Conservation (phyloP, 2,888 invertebrate genomes). For the Acutogordius australiensis region DNA sequence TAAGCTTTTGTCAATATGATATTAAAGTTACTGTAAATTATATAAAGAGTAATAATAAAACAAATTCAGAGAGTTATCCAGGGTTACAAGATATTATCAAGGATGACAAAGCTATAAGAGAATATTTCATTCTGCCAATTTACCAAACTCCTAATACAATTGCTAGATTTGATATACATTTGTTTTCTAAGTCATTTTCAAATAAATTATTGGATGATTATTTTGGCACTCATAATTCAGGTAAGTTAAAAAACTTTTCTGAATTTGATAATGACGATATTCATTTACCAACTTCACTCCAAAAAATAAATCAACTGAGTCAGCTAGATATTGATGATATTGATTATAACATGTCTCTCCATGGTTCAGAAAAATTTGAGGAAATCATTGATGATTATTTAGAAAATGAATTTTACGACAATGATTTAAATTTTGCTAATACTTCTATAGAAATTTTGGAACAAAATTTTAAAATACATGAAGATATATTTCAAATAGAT, state of each 20-base stretch:
- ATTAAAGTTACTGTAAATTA: neutral
- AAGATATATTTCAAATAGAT: neutral
- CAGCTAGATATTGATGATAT: neutral
- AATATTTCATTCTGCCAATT: too few relatives aligned
- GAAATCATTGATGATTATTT: neutral
- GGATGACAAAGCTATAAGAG: neutral
- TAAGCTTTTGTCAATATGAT: neutral
- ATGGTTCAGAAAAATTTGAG: neutral
- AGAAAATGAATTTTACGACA: neutral
- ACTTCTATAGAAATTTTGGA: neutral
- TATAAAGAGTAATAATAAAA: neutral
- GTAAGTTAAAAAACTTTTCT: too few relatives aligned
- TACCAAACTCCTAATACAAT: too few relatives aligned
- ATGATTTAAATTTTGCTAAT: too few relatives aligned
- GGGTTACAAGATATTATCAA: neutral
- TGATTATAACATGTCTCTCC: neutral
- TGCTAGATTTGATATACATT: neutral
- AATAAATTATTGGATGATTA: neutral
- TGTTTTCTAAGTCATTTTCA: neutral
- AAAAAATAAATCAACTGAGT: neutral
- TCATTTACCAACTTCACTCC: neutral
- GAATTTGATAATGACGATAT: neutral
- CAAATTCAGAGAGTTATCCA: neutral
- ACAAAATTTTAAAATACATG: neutral
- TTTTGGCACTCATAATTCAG: neutral